Evolutionary conservation across 2,113 vertebrate species (phyloP).

Genomic region (Daboia siamensis): DNA sequence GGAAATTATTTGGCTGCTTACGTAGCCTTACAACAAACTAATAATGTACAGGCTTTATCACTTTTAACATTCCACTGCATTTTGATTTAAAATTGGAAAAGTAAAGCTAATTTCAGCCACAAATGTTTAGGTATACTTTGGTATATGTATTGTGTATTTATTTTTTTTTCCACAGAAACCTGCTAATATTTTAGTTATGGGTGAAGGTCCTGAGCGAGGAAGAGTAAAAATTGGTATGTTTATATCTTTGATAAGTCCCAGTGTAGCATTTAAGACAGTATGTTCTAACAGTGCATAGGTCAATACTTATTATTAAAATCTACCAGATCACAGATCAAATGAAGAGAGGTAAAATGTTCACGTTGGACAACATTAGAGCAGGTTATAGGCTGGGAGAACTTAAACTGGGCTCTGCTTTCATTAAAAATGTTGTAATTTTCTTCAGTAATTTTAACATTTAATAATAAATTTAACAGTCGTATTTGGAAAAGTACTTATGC

Average conservation of each 20-base stretch:
- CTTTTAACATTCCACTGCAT: constrained; percentile 53
- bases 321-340: constrained; percentile 53
- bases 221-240: constrained; percentile 99
- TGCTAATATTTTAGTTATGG: constrained; percentile 99
- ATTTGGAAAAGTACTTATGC: not conserved
- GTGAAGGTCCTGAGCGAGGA: constrained; percentile 98
- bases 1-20: constrained; percentile 42
- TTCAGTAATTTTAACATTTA: constrained; percentile 22
- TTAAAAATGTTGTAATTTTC: constrained; percentile 46
- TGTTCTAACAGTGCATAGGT: constrained; percentile 61
- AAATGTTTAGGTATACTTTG: constrained; percentile 66
- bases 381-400: constrained; percentile 33
- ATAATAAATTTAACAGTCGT: constrained; percentile 4
- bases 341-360: constrained; percentile 40
- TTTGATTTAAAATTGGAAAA: constrained; percentile 67
- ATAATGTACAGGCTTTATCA: constrained; percentile 35
- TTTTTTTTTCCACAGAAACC: constrained; percentile 92
- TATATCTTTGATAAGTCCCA: constrained; percentile 75
- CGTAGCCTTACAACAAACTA: constrained; percentile 32
- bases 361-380: constrained; percentile 21
- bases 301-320: constrained; percentile 61
- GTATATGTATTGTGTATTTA: constrained; percentile 74
- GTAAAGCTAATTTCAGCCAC: constrained; percentile 63
- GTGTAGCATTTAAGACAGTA: constrained; percentile 71
- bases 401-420: constrained; percentile 27